Evolutionary conservation across 1,140 invertebrate species (phyloP).

Genomic region (Diachasmimorpha longicaudata): DNA sequence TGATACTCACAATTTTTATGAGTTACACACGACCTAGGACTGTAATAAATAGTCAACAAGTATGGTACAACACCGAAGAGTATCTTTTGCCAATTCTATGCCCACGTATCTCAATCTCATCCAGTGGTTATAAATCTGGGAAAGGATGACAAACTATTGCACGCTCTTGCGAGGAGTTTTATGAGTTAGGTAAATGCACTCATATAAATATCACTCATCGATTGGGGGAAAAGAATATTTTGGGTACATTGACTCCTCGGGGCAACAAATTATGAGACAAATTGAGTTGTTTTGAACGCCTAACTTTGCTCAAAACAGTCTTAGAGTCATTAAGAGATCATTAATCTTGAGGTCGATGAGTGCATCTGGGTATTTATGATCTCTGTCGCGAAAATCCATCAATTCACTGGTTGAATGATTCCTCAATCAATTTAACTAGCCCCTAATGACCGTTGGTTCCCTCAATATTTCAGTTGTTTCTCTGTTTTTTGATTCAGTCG

Average conservation of each 20-base stretch:
- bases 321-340: slow-evolving; percentile 56
- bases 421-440: slow-evolving; percentile 15
- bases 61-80: neutral
- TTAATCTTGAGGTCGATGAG: slow-evolving; percentile 46
- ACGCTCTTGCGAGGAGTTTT: neutral
- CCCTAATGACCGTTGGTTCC: neutral
- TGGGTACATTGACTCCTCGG: neutral
- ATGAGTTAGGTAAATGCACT: no score
- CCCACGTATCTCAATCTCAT: neutral
- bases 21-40: neutral
- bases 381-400: slow-evolving; percentile 24
- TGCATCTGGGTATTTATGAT: slow-evolving; percentile 33
- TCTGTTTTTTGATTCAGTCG: neutral
- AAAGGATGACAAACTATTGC: neutral
- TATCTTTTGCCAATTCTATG: neutral
- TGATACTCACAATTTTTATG: neutral
- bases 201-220: no score
- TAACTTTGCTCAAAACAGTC: slow-evolving; percentile 40
- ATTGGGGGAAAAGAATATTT: no score
- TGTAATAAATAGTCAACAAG: slow-evolving; percentile 4
- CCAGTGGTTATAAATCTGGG: neutral
- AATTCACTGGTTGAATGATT: slow-evolving; percentile 20
- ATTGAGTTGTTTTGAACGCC: slow-evolving; percentile 48
- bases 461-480: neutral
- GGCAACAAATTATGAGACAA: neutral